These are phyloP conservation scores for Uloborus diversus DNA, from an alignment of 1,140 invertebrate genomes.

Conservation along the genomic window DNA sequence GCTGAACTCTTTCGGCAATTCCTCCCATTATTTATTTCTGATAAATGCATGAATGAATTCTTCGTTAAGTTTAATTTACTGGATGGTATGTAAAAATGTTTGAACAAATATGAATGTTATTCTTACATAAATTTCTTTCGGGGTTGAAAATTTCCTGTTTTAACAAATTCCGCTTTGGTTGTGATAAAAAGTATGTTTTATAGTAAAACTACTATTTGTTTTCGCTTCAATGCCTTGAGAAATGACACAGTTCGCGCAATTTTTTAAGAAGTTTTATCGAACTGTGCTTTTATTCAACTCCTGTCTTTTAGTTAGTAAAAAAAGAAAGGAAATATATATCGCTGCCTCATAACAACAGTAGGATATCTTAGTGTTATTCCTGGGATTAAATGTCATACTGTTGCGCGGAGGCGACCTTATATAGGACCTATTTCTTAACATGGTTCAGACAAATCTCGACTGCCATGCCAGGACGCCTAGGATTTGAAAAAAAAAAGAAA, in stretches of 20 bases:
- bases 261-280: neutral
- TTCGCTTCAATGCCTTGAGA: neutral
- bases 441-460: no score
- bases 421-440: no score
- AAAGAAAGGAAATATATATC: no score
- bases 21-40: conserved; percentile 15
- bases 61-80: conserved; percentile 38
- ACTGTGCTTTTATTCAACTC: no score
- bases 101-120: neutral
- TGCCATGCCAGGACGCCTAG: no score
- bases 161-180: neutral
- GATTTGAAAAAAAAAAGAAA: no score
- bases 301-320: no score
- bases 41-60: conserved; percentile 40
- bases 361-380: no score
- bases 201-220: neutral
- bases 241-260: neutral
- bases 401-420: no score
- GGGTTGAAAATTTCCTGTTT: neutral
- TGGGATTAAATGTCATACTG: no score
- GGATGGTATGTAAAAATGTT: conserved; percentile 5
- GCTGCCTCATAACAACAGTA: no score
- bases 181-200: neutral
- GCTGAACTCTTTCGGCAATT: neutral
- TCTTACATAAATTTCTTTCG: neutral